Evolutionary conservation across 2,888 invertebrate species (phyloP), one percentile per base, ranked within the genome.

Genomic region (Leptopilina drosophilae): DNA sequence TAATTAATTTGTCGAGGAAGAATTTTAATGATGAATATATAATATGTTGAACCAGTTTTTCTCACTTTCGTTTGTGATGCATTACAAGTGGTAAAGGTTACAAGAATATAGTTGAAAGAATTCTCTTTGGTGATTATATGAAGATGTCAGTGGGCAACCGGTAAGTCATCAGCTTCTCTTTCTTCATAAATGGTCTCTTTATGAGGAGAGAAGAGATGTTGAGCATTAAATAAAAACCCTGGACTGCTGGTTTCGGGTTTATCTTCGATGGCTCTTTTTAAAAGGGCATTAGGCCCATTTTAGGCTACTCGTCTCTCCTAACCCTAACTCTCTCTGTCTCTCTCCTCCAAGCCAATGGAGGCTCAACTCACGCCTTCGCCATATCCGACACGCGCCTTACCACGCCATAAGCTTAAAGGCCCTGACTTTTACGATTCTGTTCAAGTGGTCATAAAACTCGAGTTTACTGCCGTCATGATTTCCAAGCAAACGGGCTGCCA

Each of bases 381-480:
- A 88, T 90, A 89, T 89, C 88, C 89, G 91, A 90, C 91, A 92
- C 91, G 91, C 91, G 91, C 91, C 91, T 90, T 87, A 88, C 89
- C 86, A 86, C 84, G 85, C 87, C 86, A 88, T 87, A 87, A 89
- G 91, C 91, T 91, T 89, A 90, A 89, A 91, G 91, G 90, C 90
- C 91, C 90, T 91, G 93, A 93, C 93, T 92, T 93, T 93, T 93
- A 93, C 93, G 93, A 93, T 92, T 93, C 92, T 91, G 91, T 92
- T 93, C 93, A 93, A 93, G 93, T 92, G 92, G 92, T 92, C 93
- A 92, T 93, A 93, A 93, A 93, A 93, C 92, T 92, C 91, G 90
- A 92, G 92, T 93, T 93, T 92, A 93, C 93, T 91, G 90, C 93
- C 93, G 92, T 91, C 92, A 92, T 92, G 92, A 92, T 92, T 92